Percentiles rank a stretch among this genome's conserved stretches.
Conservation (phyloP, 2,797 vertebrate species). For the Lepidocolaptes lacrymiger region DNA sequence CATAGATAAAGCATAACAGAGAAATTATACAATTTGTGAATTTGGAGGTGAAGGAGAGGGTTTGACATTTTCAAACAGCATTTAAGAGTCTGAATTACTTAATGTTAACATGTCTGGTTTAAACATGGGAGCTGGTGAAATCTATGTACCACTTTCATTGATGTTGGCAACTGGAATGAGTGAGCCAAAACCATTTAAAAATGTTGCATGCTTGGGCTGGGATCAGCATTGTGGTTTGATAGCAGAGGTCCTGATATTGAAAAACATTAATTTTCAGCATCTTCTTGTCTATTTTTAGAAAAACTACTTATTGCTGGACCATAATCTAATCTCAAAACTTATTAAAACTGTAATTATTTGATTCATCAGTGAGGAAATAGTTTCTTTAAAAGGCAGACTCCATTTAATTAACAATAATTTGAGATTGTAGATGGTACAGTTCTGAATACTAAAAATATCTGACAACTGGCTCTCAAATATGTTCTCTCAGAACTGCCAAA, state of each 20-base stretch:
- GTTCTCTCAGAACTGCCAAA: neutral
- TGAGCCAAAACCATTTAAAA: rapidly evolving
- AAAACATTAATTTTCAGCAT: neutral
- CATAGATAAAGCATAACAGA: neutral
- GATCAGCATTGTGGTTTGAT: neutral
- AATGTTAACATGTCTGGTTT: neutral
- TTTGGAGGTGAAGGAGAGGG: neutral
- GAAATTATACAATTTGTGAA: neutral
- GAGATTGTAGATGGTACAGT: neutral
- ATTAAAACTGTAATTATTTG: neutral
- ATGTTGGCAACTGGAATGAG: neutral
- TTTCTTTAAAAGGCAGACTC: neutral
- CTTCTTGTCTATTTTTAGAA: neutral
- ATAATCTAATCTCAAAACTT: neutral
- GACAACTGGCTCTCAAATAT: neutral
- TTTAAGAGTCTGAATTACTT: neutral
- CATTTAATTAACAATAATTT: neutral
- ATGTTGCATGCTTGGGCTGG: neutral
- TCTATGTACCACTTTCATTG: neutral
- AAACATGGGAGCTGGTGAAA: neutral
- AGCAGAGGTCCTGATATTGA: neutral
- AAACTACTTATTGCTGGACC: neutral
- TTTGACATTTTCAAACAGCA: neutral
- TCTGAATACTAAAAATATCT: neutral
- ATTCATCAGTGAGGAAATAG: neutral